Evolutionary conservation across 2,797 vertebrate species (phyloP).

Genomic region (Petrocephalus schoutedeni): DNA sequence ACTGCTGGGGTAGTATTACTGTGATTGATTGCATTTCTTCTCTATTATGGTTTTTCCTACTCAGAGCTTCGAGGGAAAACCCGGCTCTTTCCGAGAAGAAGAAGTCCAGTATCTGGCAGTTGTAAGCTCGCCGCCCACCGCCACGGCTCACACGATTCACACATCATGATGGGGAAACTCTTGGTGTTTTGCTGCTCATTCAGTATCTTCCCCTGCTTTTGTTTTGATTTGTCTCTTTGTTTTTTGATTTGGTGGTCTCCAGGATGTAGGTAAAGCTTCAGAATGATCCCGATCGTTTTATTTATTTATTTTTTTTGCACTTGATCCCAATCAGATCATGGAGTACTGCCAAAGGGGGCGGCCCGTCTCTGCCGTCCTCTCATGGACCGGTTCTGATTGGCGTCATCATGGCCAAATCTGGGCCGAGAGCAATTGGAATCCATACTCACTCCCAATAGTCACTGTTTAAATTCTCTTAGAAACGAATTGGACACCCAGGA

Average conservation of each 20-base stretch:
- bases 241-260: conserved; percentile 45
- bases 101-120: conserved; percentile 97
- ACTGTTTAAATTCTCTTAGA: background rate
- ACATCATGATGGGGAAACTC: background rate
- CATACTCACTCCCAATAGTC: background rate
- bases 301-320: conserved; percentile 17
- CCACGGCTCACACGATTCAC: background rate
- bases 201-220: conserved; percentile 31
- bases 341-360: conserved; percentile 36
- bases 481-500: background rate
- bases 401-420: background rate
- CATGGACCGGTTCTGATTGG: background rate
- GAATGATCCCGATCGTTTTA: conserved; percentile 27
- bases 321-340: conserved; percentile 42
- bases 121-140: conserved; percentile 68
- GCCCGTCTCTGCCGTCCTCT: conserved; percentile 33
- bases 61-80: conserved; percentile 89
- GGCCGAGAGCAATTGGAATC: conserved; percentile 27
- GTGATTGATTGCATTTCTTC: background rate
- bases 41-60: conserved; percentile 32
- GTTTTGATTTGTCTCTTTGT: conserved; percentile 38
- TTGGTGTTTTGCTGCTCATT: background rate
- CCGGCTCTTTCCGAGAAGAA: conserved; percentile 90
- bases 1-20: background rate
- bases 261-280: conserved; percentile 71